Evolutionary conservation across 2,797 vertebrate species (phyloP).

Genomic region (Rhinichthys osculus): DNA sequence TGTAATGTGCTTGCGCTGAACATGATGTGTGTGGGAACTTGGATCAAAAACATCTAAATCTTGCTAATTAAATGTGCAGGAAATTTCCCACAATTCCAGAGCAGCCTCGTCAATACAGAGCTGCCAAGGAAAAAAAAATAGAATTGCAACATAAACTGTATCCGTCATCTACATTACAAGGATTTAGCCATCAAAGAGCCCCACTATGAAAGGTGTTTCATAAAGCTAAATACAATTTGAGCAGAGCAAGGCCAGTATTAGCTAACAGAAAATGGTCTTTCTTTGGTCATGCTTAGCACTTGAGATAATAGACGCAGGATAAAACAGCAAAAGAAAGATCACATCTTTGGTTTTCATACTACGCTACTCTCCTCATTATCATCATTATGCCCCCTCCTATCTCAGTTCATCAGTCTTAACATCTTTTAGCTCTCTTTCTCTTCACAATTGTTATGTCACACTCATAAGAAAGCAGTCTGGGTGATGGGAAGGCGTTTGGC

Average conservation of each 20-base stretch:
- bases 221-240: slow-evolving; percentile 24
- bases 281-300: slow-evolving; percentile 6
- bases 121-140: background rate
- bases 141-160: background rate
- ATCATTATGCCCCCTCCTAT: background rate
- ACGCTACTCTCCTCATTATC: background rate
- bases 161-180: slow-evolving; percentile 5
- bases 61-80: slow-evolving; percentile 1
- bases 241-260: slow-evolving; percentile 10
- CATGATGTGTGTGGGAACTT: slow-evolving; percentile 40
- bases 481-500: slow-evolving; percentile 21
- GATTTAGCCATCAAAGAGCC: background rate
- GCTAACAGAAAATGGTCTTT: background rate
- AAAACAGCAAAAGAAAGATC: slow-evolving; percentile 12
- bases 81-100: slow-evolving; percentile 29
- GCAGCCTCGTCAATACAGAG: background rate
- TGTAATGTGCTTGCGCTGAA: slow-evolving; percentile 9
- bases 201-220: slow-evolving; percentile 11
- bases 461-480: background rate
- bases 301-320: slow-evolving; percentile 1
- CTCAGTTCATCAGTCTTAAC: background rate
- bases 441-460: slow-evolving; percentile 43
- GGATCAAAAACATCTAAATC: slow-evolving; percentile 6
- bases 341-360: background rate
- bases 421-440: slow-evolving; percentile 31